A percentile compares a stretch with the other conserved stretches of the same genome.
phyloP scores from a whole-genome alignment of 30 jellyfish, hydroid and myxozoan species.

The Hydra vulgaris region DNA sequence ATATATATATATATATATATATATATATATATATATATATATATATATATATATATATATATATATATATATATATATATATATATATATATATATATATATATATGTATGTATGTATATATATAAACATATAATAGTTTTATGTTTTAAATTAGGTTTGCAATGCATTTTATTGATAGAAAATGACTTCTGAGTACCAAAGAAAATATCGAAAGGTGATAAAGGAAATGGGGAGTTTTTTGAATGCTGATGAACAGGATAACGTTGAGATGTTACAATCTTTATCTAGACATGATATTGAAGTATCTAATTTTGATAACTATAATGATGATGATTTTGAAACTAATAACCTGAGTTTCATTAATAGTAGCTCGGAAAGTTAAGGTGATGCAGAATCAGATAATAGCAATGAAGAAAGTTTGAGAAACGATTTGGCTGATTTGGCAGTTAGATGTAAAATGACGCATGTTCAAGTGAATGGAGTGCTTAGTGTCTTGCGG shows the following conservation, averaged over 20 bases:
- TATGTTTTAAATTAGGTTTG: neutral
- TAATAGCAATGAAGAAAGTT: neutral
- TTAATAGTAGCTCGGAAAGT: neutral
- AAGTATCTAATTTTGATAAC: neutral
- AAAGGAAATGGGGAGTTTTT: neutral
- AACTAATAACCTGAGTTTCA: neutral
- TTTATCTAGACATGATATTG: neutral
- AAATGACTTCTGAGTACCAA: neutral
- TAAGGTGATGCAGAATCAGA: neutral
- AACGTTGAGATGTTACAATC: neutral
- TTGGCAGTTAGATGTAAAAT: neutral
- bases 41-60: too few species aligned
- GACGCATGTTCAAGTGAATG: neutral
- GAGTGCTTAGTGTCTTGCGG: conserved; percentile 6
- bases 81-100: too few species aligned
- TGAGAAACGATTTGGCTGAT: neutral
- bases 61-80: too few species aligned
- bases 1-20: too few species aligned
- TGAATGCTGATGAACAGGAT: neutral
- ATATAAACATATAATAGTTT: neutral
- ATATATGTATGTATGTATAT: too few species aligned
- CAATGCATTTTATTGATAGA: neutral
- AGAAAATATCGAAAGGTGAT: neutral
- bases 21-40: too few species aligned
- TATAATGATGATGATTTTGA: neutral